These are phyloP conservation scores for Poeciliopsis presidionis DNA, from an alignment of 2,797 vertebrate species.

Conservation along the genomic window DNA sequence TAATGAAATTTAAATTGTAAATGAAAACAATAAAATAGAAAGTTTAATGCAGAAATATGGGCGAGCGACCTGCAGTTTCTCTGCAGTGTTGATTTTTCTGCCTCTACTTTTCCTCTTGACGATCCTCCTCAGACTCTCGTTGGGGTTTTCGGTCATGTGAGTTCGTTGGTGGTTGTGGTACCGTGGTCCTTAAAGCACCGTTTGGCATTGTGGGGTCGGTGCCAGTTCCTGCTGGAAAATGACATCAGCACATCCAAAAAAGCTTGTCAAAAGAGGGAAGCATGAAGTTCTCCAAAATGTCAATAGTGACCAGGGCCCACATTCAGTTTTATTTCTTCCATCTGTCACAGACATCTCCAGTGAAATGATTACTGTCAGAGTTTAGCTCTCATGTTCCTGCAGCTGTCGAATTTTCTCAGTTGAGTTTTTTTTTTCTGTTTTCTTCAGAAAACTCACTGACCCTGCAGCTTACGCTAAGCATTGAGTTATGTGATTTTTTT, in stretches of 20 bases:
- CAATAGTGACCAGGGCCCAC: not conserved
- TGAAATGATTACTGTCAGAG: no score
- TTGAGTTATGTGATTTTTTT: no score
- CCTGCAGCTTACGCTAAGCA: no score
- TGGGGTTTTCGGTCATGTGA: not conserved
- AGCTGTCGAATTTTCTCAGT: not conserved
- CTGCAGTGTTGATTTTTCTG: not conserved
- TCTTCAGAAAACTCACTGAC: no score
- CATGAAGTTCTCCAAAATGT: not conserved
- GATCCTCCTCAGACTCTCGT: not conserved
- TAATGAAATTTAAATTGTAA: not conserved
- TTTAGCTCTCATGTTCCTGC: no score
- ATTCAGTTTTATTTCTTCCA: no score
- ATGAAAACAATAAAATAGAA: not conserved
- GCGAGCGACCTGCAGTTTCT: not conserved
- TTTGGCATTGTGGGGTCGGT: not conserved
- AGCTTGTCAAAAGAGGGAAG: not conserved
- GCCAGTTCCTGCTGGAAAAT: not conserved
- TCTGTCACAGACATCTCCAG: no score
- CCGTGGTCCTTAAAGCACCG: not conserved
- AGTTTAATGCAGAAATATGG: not conserved
- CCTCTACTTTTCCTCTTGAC: not conserved
- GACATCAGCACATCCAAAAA: not conserved
- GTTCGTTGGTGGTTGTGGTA: not conserved
- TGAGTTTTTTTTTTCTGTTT: no score